A percentile compares a stretch with the other conserved stretches of the same genome.
Evolutionary conservation across 2,113 vertebrate species (phyloP).

Genomic region (Mesembrinibis cayennensis): DNA sequence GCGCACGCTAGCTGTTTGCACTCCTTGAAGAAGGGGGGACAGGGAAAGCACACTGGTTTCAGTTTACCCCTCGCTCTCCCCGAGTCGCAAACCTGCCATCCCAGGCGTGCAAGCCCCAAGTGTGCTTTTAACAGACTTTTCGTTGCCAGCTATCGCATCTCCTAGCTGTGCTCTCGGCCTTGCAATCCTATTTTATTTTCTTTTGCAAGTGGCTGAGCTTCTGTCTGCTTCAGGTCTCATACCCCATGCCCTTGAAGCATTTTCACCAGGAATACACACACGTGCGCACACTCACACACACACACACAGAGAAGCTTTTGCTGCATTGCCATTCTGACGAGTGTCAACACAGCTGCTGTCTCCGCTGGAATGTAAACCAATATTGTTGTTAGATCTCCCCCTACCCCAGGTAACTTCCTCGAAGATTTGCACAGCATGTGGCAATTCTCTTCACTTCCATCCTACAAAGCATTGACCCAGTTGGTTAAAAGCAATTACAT

Average conservation of each 20-base stretch:
- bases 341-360: constrained; percentile 80
- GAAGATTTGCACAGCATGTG: constrained; percentile 36
- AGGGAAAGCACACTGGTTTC: accelerated
- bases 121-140: neutral
- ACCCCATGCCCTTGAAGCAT: neutral
- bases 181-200: constrained; percentile 43
- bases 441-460: neutral
- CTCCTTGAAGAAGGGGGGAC: neutral
- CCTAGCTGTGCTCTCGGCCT: neutral
- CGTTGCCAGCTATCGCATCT: neutral
- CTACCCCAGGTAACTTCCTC: constrained; percentile 72
- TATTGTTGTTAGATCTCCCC: constrained; percentile 75
- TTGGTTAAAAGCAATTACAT: neutral
- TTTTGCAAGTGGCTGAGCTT: constrained; percentile 22
- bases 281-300: neutral
- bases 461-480: neutral
- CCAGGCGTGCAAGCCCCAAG: neutral
- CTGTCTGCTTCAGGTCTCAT: neutral
- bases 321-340: constrained; percentile 50
- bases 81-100: neutral
- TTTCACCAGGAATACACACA: constrained; percentile 40
- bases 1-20: accelerated
- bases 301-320: neutral
- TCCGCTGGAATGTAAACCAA: constrained; percentile 80
- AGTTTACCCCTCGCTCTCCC: neutral